These are phyloP conservation scores for Cliona cf. orientalis DNA, from an alignment of 37 sponge, comb jelly and placozoan genomes.

Conservation along the genomic window DNA sequence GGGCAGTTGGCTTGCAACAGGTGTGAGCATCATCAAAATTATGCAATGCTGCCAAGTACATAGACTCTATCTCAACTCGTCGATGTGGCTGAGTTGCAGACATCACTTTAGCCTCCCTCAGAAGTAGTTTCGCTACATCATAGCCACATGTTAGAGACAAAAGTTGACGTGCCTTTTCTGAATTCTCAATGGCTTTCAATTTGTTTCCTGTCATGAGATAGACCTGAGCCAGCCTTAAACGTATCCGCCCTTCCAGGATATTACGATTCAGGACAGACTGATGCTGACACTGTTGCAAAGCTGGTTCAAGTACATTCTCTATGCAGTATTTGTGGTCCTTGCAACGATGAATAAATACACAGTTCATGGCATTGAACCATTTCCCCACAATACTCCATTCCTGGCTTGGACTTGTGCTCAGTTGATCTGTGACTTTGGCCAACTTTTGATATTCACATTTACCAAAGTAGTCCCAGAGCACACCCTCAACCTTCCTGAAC, in stretches of 20 bases:
- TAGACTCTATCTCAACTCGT: conserved; percentile 3
- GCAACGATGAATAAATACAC: not conserved
- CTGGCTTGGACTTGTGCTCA: not conserved
- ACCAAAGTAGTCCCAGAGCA: not conserved
- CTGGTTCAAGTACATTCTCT: not conserved
- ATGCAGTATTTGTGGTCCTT: not conserved
- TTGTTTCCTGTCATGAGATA: conserved; percentile 11
- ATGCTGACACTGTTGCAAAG: conserved; percentile 8
- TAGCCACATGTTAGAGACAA: not conserved
- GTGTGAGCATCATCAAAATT: not conserved
- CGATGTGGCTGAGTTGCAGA: not conserved
- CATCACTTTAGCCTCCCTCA: conserved; percentile 11
- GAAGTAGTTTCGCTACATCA: conserved; percentile 5
- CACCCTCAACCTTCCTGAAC: not conserved
- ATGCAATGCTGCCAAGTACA: not conserved
- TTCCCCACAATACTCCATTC: conserved; percentile 14
- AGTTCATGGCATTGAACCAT: conserved; percentile 20
- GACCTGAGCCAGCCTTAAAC: conserved; percentile 5
- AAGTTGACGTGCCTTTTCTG: not conserved
- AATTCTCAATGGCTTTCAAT: not conserved
- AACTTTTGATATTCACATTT: not conserved
- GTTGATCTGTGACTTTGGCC: not conserved
- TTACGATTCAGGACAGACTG: not conserved
- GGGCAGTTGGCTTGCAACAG: not conserved
- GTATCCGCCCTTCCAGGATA: conserved; percentile 17